A percentile compares a stretch with the other conserved stretches of the same genome.
phyloP scores from a whole-genome alignment of 1,140 invertebrate genomes.

The Calosoma granatense region DNA sequence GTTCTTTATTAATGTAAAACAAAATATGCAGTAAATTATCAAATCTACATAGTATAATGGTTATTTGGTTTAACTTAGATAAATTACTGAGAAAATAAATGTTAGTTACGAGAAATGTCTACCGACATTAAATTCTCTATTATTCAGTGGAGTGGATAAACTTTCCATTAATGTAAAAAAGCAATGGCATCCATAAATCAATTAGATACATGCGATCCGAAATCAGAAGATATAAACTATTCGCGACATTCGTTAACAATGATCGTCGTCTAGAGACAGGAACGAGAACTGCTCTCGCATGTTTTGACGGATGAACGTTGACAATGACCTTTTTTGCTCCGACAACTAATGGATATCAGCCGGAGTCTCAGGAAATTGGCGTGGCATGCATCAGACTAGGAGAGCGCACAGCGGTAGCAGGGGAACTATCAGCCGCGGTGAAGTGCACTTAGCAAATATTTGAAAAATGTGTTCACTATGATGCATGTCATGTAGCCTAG shows the following conservation, averaged over 20 bases:
- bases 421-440: not conserved
- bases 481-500: not conserved
- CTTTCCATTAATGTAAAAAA: not conserved
- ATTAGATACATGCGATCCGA: not conserved
- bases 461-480: not conserved
- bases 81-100: too few species aligned
- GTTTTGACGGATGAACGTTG: slow-evolving; percentile 8
- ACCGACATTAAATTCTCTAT: too few species aligned
- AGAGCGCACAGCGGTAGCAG: not conserved
- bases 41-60: too few species aligned
- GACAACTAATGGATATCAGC: slow-evolving; percentile 6
- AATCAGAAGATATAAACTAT: slow-evolving; percentile 1
- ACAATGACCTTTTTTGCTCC: not conserved
- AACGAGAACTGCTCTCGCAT: not conserved
- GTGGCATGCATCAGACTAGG: slow-evolving; percentile 2
- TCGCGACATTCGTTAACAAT: not conserved
- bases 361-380: not conserved
- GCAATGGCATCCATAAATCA: not conserved
- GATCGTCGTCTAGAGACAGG: not conserved
- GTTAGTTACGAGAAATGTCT: too few species aligned
- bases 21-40: too few species aligned
- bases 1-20: too few species aligned
- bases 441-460: not conserved
- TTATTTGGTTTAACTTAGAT: too few species aligned
- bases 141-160: not conserved